Base-by-base conservation (phyloP, 1,140 invertebrate genomes). In the Meloidogyne exigua region DNA sequence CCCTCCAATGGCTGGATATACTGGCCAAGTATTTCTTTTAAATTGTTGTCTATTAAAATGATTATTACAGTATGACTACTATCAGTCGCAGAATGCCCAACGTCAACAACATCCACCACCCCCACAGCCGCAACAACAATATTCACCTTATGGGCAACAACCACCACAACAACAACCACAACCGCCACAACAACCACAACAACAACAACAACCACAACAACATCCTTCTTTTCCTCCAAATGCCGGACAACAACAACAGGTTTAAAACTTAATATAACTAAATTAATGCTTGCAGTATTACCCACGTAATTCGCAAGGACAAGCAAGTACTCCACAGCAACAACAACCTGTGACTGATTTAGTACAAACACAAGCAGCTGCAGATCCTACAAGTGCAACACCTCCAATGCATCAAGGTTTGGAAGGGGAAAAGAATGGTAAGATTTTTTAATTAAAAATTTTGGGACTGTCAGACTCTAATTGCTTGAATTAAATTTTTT, bases 391-490 rank as follows among this genome's bases (percentile, higher is more conserved):
- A 1, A 68, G 70, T 21, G 74, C 74, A 7, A 75, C 74, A 32
- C 74, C 74, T 49, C 74, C 74, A 23, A 75, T 75, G 74, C 65
- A 75, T 62, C 74, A 75, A 28, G 74, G 72, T 73, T 23, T 12
- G 28, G 2, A 70, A 18, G 9, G 9, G 3, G 4, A 9, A 39
- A 4, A 10, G 36, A 9, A 3, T 32, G 28, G 2, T 32, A n/a
- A n/a, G n/a, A n/a, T n/a, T n/a, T n/a, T n/a, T n/a, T n/a, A n/a
- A n/a, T n/a, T n/a, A n/a, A n/a, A n/a, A n/a, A n/a, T 32, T 32
- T 32, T 32, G 28, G 2, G n/a, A n/a, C n/a, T n/a, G n/a, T 32
- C 28, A 32, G 28, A 32, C 28, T 32, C 28, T 3, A 32, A 32
- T 32, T 2, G 28, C 28, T 7, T 32, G 7, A 3, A 3, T 32